These are phyloP conservation scores for Protaetia brevitarsis DNA, from an alignment of 1,140 invertebrate species.

Conservation along the genomic window DNA sequence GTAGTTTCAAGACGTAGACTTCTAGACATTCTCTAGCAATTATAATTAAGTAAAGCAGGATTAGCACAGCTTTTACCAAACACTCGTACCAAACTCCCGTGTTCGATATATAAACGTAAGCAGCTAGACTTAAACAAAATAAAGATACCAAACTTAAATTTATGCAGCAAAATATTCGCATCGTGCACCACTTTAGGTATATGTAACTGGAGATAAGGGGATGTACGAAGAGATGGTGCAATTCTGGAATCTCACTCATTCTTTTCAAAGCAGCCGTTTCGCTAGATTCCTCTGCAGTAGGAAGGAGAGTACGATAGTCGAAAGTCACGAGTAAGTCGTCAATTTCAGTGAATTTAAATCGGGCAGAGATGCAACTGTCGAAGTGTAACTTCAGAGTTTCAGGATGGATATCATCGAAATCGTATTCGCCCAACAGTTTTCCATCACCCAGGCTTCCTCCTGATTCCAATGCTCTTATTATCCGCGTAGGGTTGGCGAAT, in stretches of 20 bases:
- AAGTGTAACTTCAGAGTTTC: too few species aligned
- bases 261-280: neutral
- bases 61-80: neutral
- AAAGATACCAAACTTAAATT: neutral
- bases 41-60: neutral
- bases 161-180: neutral
- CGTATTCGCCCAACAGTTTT: too few species aligned
- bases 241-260: neutral
- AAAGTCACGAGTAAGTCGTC: neutral
- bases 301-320: neutral
- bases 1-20: neutral
- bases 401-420: too few species aligned
- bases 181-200: constrained; percentile 2
- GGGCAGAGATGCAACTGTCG: too few species aligned
- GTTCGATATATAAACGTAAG: neutral
- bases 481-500: too few species aligned
- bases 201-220: constrained; percentile 12
- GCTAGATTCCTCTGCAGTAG: neutral
- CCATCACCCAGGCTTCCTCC: too few species aligned
- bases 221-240: neutral
- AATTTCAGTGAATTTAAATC: too few species aligned
- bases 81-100: neutral
- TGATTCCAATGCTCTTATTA: too few species aligned
- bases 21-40: neutral
- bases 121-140: neutral